These are phyloP conservation scores for Falco cherrug DNA, from an alignment of 2,797 vertebrate species.

Conservation along the genomic window DNA sequence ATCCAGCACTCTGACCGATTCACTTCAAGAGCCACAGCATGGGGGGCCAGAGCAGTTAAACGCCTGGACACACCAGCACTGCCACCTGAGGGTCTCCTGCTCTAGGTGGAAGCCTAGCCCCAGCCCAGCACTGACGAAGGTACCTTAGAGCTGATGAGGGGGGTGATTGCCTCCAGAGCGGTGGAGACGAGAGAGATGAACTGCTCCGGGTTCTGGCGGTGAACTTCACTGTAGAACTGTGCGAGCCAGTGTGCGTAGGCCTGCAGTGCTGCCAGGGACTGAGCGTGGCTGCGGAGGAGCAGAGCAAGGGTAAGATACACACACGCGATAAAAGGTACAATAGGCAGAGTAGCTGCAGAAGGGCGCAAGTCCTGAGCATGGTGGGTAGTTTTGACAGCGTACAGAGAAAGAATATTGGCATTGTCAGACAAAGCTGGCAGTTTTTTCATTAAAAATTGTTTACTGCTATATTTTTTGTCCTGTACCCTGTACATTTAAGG, in stretches of 20 bases:
- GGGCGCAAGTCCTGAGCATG: neutral
- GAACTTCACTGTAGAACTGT: conserved; percentile 94
- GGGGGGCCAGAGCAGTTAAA: neutral
- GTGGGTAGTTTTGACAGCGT: neutral
- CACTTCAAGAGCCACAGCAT: neutral
- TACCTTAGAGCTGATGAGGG: conserved; percentile 90
- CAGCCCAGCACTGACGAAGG: neutral
- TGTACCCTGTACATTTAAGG: neutral
- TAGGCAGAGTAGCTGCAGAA: neutral
- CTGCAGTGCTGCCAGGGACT: conserved; percentile 94
- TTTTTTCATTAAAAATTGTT: neutral
- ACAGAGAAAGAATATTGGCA: rapidly evolving
- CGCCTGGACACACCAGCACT: no score
- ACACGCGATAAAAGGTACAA: neutral
- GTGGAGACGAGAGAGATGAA: conserved; percentile 94
- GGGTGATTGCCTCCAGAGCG: conserved; percentile 88
- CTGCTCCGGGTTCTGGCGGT: conserved; percentile 89
- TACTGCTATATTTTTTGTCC: neutral
- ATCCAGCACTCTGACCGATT: neutral
- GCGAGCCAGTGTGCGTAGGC: conserved; percentile 97
- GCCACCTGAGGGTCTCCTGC: neutral
- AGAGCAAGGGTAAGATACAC: neutral
- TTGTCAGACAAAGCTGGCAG: neutral
- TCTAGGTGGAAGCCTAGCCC: neutral
- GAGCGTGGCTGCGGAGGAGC: conserved; percentile 83